Conservation (phyloP, 2,113 vertebrate species). For the Craseonycteris thonglongyai region DNA sequence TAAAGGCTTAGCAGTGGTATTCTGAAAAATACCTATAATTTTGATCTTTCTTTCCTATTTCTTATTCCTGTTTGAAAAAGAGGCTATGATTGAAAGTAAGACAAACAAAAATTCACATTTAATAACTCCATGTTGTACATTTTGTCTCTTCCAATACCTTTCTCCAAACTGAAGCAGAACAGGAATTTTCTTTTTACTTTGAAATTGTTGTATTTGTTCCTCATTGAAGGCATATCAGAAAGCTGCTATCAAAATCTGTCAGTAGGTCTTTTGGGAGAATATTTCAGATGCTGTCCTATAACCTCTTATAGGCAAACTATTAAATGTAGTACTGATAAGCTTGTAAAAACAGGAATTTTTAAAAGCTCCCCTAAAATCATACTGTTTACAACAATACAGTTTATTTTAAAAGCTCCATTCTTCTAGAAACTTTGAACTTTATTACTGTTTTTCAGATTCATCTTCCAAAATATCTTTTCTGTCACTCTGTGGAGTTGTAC, state of each 20-base stretch:
- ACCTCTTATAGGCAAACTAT: not conserved
- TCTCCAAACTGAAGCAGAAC: not conserved
- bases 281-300: not conserved
- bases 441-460: not conserved
- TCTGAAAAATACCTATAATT: conserved; percentile 30
- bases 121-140: not conserved
- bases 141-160: not conserved
- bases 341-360: not conserved
- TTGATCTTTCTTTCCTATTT: conserved; percentile 25
- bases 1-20: not conserved
- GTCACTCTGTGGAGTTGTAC: fast-evolving
- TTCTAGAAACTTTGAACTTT: not conserved
- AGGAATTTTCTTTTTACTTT: not conserved
- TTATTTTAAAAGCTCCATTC: not conserved
- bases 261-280: not conserved
- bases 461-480: not conserved
- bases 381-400: not conserved
- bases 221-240: not conserved
- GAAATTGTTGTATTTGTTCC: not conserved
- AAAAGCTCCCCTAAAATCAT: not conserved
- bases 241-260: not conserved
- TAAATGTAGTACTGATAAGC: not conserved
- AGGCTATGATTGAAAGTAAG: not conserved
- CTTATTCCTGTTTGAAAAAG: conserved; percentile 39
- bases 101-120: not conserved